These are phyloP conservation scores for Lycodopsis pacificus DNA, from an alignment of 2,797 vertebrate species.

Conservation along the genomic window DNA sequence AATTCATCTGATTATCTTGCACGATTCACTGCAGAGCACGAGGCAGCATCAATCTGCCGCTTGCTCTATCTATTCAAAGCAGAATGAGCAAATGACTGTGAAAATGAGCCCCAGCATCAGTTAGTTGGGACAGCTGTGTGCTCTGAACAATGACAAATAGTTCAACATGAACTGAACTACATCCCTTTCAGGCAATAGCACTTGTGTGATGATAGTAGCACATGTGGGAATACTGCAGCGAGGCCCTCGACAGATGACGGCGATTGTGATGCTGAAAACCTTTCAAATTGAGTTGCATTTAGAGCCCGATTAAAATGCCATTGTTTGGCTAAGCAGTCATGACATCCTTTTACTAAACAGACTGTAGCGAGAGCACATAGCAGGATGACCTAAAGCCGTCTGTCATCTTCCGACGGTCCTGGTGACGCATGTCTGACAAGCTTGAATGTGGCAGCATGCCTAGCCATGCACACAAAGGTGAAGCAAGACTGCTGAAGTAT, in stretches of 20 bases:
- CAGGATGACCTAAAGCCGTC: neutral
- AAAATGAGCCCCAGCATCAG: neutral
- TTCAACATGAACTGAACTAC: slow-evolving; percentile 8
- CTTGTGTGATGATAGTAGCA: neutral
- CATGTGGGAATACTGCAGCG: neutral
- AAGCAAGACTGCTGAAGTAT: neutral
- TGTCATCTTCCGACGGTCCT: neutral
- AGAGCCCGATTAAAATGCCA: neutral
- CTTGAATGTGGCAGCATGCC: neutral
- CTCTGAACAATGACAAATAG: neutral
- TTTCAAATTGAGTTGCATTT: neutral
- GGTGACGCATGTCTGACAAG: neutral
- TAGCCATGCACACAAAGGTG: neutral
- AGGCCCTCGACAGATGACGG: neutral
- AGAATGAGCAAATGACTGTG: neutral
- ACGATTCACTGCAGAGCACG: neutral
- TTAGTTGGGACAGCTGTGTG: neutral
- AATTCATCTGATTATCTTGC: neutral
- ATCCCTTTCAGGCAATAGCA: neutral
- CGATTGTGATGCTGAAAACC: neutral
- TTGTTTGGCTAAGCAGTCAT: neutral
- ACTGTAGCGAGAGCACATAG: neutral
- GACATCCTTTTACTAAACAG: neutral
- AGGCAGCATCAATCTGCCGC: neutral
- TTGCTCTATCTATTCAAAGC: neutral